Conservation (phyloP, 2,888 invertebrate genomes). For the Dynastes grantii region DNA sequence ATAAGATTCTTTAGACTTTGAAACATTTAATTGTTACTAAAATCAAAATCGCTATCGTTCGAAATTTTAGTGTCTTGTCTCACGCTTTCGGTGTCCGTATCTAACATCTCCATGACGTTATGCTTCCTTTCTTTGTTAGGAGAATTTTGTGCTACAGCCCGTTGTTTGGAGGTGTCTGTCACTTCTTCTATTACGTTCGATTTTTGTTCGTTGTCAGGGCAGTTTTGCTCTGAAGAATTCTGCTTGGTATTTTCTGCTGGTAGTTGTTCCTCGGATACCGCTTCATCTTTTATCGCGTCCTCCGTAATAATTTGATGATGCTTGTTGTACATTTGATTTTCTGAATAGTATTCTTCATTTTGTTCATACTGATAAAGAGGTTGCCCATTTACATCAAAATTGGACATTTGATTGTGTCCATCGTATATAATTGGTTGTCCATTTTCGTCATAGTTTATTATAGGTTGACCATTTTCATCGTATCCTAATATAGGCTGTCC, state of each 20-base stretch:
- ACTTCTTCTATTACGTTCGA: background rate
- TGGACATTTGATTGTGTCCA: slow-evolving; percentile 54
- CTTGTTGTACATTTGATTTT: slow-evolving; percentile 35
- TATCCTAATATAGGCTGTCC: slow-evolving; percentile 55
- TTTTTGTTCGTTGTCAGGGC: background rate
- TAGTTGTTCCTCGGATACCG: background rate
- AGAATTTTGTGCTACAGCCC: background rate
- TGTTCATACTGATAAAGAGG: slow-evolving; percentile 50
- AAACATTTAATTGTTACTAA: slow-evolving; percentile 60
- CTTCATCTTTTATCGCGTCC: background rate
- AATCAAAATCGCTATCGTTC: slow-evolving; percentile 69
- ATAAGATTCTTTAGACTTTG: too few species aligned
- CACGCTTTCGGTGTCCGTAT: slow-evolving; percentile 68
- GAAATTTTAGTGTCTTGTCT: slow-evolving; percentile 66
- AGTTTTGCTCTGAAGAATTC: background rate
- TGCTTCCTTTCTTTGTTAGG: slow-evolving; percentile 33
- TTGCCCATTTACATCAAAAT: slow-evolving; percentile 54
- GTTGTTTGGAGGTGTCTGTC: background rate
- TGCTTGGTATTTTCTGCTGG: background rate
- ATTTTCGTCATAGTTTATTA: slow-evolving; percentile 57
- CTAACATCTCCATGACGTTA: slow-evolving; percentile 67
- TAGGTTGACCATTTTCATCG: slow-evolving; percentile 52
- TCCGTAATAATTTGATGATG: slow-evolving; percentile 8
- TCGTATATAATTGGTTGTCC: slow-evolving; percentile 57
- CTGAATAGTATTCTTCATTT: slow-evolving; percentile 37